Conservation (phyloP, 2,888 invertebrate species). For the Cryptocephalus primarius region DNA sequence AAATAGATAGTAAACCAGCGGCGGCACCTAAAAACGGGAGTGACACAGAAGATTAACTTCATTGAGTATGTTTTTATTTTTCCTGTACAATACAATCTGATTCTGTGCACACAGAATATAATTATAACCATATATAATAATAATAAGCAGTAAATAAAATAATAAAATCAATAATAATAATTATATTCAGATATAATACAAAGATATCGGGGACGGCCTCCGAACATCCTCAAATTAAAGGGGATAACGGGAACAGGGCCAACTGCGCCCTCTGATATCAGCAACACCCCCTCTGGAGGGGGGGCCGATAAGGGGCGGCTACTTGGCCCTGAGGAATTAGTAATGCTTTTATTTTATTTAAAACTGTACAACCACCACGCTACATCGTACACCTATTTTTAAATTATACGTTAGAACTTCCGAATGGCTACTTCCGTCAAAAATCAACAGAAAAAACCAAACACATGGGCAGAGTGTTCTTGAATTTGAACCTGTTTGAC, state of each 20-base stretch:
- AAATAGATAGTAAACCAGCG: no score
- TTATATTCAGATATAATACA: constrained; percentile 36
- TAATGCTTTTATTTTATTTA: no score
- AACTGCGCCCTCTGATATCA: no score
- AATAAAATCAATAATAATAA: constrained; percentile 28
- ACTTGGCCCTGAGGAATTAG: no score
- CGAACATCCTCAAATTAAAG: constrained; percentile 2
- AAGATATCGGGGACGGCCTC: constrained; percentile 19
- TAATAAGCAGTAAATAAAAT: constrained; percentile 19
- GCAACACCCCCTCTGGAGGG: no score
- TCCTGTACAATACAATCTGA: constrained; percentile 37
- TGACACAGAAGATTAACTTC: constrained; percentile 23
- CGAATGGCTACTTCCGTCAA: background rate
- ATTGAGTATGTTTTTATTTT: constrained; percentile 34
- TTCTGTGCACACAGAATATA: constrained; percentile 35
- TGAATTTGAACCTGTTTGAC: no score
- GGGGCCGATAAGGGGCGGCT: no score
- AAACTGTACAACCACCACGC: constrained; percentile 38
- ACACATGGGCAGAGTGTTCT: no score
- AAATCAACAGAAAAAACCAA: constrained; percentile 9
- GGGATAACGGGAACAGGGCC: no score
- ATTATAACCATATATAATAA: constrained; percentile 29
- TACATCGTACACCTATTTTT: constrained; percentile 34
- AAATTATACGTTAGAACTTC: no score
- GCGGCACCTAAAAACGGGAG: no score